Evolutionary conservation across 2,888 invertebrate genomes (phyloP).

Genomic region (Teleogryllus oceanicus): DNA sequence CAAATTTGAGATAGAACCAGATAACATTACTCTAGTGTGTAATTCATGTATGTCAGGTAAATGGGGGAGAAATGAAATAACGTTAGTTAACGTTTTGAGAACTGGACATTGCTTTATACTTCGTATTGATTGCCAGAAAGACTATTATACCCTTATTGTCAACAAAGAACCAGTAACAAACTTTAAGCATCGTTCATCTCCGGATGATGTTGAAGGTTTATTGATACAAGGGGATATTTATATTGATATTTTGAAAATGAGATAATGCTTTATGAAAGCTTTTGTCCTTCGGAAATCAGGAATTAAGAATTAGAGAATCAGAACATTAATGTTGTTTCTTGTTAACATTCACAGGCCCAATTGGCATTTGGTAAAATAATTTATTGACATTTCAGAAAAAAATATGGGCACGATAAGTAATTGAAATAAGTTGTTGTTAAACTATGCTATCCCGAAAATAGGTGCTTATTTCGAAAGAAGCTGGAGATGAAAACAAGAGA

Average conservation of each 20-base stretch:
- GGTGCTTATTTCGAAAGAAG: no score
- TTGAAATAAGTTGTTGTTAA: no score
- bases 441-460: no score
- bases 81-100: neutral
- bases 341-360: no score
- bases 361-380: no score
- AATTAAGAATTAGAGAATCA: no score
- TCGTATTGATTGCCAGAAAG: neutral
- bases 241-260: neutral
- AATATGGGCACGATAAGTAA: no score
- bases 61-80: neutral
- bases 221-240: neutral
- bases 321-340: no score
- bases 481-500: no score
- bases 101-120: neutral
- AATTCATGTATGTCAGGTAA: neutral
- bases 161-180: neutral
- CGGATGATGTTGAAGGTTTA: neutral
- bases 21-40: neutral
- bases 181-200: neutral
- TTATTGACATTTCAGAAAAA: no score
- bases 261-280: neutral
- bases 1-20: neutral
- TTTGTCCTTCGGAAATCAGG: no score
- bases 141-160: neutral